Evolutionary conservation across 1,140 invertebrate genomes (phyloP).

Genomic region (Microvelia longipes): DNA sequence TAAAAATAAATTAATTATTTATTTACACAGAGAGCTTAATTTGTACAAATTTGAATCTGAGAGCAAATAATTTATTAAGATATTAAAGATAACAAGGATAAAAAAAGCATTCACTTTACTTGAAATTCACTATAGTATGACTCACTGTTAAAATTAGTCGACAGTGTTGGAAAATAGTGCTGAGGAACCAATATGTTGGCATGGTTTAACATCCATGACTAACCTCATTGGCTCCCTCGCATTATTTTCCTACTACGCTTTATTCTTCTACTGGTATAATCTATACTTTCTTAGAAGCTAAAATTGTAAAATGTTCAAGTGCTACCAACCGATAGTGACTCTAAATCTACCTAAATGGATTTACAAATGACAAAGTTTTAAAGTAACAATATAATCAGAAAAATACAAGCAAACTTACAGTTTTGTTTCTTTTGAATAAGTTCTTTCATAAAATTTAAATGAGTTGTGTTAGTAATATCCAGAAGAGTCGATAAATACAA

Average conservation of each 20-base stretch:
- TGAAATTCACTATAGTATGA: no score
- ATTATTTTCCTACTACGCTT: background rate
- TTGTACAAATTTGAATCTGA: background rate
- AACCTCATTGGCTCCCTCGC: no score
- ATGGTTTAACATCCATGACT: no score
- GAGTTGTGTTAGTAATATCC: constrained; percentile 42
- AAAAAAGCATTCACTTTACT: background rate
- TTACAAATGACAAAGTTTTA: background rate
- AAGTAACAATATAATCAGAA: constrained; percentile 7
- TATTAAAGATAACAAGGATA: background rate
- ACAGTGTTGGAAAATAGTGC: background rate
- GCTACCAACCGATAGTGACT: background rate
- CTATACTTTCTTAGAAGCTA: background rate
- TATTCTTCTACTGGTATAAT: background rate
- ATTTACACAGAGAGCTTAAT: background rate
- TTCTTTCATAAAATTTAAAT: constrained; percentile 45
- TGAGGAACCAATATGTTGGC: background rate
- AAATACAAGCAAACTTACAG: constrained; percentile 12
- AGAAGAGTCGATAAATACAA: constrained; percentile 51
- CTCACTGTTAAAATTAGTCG: no score
- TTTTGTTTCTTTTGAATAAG: constrained; percentile 26
- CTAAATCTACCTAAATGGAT: no score
- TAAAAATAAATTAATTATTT: background rate
- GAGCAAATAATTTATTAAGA: background rate
- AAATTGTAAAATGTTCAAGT: background rate